Conservation (phyloP, 2,888 invertebrate species). For the Brachyptera putata region DNA sequence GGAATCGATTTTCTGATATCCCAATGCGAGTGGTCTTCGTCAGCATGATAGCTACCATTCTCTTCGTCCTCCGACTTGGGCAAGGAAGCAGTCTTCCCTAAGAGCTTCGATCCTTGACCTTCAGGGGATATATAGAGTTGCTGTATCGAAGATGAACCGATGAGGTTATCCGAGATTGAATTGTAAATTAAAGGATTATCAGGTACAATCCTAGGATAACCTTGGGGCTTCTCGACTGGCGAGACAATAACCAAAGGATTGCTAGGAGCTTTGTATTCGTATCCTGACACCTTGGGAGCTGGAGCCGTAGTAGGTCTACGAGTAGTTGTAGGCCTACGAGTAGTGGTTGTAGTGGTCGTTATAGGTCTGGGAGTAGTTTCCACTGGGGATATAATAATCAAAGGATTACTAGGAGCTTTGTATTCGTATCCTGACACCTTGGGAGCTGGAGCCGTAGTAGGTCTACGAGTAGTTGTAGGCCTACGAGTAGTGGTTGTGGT, state of each 20-base stretch:
- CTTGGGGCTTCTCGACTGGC: not conserved
- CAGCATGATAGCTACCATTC: conserved; percentile 30
- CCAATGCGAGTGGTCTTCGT: conserved; percentile 48
- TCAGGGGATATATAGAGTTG: not conserved
- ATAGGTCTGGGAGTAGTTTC: too few species aligned
- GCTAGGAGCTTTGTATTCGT: not conserved
- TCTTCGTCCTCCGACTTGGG: conserved; percentile 1
- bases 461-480: not conserved
- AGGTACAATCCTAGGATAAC: not conserved
- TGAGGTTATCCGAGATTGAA: not conserved
- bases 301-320: not conserved
- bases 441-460: not conserved
- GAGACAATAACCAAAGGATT: not conserved
- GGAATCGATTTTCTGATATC: conserved; percentile 61
- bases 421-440: too few species aligned
- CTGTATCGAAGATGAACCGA: not conserved
- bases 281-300: conserved; percentile 1
- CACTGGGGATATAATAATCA: too few species aligned
- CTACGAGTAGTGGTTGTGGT: not conserved
- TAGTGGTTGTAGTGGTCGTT: too few species aligned
- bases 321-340: not conserved
- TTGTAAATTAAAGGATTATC: not conserved
- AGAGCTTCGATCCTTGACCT: not conserved
- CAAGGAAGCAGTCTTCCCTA: not conserved
- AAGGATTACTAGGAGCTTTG: too few species aligned